Evolutionary conservation across 2,797 vertebrate species (phyloP), one percentile per base, ranked within the genome.

Genomic region (Poeciliopsis turneri): DNA sequence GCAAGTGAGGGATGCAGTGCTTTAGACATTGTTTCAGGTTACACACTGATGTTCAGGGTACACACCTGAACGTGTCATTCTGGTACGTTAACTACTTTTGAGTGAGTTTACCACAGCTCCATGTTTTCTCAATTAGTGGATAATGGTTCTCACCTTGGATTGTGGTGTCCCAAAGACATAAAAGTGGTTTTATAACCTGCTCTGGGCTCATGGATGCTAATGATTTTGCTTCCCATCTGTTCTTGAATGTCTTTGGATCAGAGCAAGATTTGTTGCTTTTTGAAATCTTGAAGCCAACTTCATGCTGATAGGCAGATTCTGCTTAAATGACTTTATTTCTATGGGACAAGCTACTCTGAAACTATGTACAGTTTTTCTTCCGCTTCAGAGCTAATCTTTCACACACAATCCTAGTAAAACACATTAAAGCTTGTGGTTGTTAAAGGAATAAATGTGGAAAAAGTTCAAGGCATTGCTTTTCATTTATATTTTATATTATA

Each of bases 121-220:
- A 33, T 61, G n/a, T 61, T 61, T 33, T 16, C 28, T 61, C n/a
- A 6, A 30, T 61, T 61, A 61, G 57, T 61, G 57, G 57, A 59
- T 59, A 59, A 61, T 61, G 57, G 57, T 61, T 61, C 28, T 30
- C 57, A 61, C 57, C 57, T 61, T 61, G 57, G 57, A 30, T 16
- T 12, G 28, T 15, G 28, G n/a, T 61, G 57, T 61, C 28, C 57
- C 57, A 61, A 33, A 61, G 57, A 30, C 57, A 30, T 61, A 61
- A 30, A 61, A 61, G 33, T 61, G 57, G 30, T 30, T 61, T 61
- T 61, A 30, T 61, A 61, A 61, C 13, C 28, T 33, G 13, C 30
- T 33, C 28, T 16, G 0, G 28, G 30, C 57, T 30, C 13, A 33
- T 33, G 30, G 28, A 59, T 59, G 55, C 25, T 30, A 30, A 59